Evolutionary conservation across 2,113 vertebrate genomes (phyloP).

Genomic region (Amazona vittata): DNA sequence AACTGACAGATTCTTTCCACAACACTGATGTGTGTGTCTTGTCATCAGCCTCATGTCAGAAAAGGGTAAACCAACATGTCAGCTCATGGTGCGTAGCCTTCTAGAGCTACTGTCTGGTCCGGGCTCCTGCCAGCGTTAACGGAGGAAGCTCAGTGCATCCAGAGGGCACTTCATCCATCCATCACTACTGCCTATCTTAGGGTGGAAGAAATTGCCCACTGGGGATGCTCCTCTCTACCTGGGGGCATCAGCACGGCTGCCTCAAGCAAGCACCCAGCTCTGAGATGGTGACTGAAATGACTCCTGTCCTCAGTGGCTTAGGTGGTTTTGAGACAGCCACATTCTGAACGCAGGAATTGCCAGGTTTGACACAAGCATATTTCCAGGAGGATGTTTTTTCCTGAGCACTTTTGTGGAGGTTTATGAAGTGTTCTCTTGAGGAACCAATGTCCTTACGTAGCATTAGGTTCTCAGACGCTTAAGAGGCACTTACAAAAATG

Average conservation of each 20-base stretch:
- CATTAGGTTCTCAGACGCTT: background rate
- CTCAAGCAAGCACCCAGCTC: background rate
- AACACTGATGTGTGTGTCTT: background rate
- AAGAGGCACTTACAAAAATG: slow-evolving; percentile 9
- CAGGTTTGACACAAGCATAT: background rate
- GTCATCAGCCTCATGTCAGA: background rate
- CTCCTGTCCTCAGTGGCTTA: background rate
- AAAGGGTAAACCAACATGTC: background rate
- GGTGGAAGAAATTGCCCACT: background rate
- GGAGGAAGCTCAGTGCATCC: background rate
- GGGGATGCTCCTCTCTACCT: background rate
- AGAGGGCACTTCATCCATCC: background rate
- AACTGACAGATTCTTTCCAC: background rate
- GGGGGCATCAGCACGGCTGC: background rate
- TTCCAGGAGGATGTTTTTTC: background rate
- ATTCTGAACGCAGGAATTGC: background rate
- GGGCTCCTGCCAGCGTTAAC: background rate
- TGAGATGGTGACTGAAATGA: background rate
- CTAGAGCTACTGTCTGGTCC: background rate
- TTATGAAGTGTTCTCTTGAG: background rate
- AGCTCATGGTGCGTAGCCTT: background rate
- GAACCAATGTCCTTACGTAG: background rate
- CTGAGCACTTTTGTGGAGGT: background rate
- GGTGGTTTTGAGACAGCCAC: background rate
- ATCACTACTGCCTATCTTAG: background rate